Evolutionary conservation across 2,888 invertebrate species (phyloP).

Genomic region (Pristionchus maxplancki): DNA sequence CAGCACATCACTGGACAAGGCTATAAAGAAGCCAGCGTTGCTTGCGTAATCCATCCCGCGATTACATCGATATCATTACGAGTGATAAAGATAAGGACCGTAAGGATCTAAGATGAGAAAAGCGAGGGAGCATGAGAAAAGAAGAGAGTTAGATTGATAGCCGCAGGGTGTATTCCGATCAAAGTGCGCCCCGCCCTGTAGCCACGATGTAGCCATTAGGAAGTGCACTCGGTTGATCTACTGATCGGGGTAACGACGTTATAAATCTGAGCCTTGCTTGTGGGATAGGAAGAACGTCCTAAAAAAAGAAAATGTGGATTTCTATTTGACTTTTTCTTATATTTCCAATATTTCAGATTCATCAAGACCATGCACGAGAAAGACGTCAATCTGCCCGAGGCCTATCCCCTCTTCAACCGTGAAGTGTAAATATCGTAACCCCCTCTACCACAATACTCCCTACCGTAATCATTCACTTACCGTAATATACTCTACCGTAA

Average conservation of each 20-base stretch:
- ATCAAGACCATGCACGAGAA: constrained; percentile 29
- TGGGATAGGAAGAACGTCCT: no score
- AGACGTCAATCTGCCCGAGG: background rate
- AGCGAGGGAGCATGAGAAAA: no score
- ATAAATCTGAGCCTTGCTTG: no score
- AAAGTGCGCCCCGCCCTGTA: background rate
- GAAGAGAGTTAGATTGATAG: no score
- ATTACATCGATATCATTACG: background rate
- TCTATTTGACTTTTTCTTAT: no score
- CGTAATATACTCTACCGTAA: no score
- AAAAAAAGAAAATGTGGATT: no score
- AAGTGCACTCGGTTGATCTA: no score
- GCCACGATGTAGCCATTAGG: background rate
- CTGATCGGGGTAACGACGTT: no score
- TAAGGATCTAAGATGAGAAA: no score
- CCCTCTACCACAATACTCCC: no score
- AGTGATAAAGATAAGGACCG: no score
- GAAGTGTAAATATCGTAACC: background rate
- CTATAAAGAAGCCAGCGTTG: background rate
- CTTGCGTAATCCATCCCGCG: background rate
- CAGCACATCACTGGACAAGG: background rate
- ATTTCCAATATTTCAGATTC: constrained; percentile 5
- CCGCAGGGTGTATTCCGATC: background rate
- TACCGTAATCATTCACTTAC: constrained; percentile 18
- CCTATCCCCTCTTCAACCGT: constrained; percentile 13